phyloP scores from a whole-genome alignment of 1,140 invertebrate genomes.

The Drosophila lowei region DNA sequence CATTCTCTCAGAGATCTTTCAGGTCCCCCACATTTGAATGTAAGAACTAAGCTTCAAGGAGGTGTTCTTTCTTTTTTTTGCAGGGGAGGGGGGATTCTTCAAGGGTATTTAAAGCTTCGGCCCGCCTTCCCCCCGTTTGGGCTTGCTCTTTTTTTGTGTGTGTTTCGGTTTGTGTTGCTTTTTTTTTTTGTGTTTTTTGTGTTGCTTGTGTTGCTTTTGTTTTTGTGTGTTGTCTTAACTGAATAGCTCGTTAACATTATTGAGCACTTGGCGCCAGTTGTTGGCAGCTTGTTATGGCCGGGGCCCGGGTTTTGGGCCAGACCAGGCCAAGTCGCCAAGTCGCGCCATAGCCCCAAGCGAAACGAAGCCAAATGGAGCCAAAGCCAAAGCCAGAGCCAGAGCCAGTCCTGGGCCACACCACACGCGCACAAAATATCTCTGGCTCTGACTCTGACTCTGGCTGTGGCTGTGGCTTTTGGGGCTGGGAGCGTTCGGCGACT shows the following conservation, averaged over 20 bases:
- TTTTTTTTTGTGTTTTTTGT: slow-evolving; percentile 7
- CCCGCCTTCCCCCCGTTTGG: no score
- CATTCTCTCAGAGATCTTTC: no score
- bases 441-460: not conserved
- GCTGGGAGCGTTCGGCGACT: slow-evolving; percentile 7
- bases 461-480: not conserved
- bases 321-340: slow-evolving; percentile 46
- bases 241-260: slow-evolving; percentile 83
- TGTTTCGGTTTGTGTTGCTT: slow-evolving; percentile 13
- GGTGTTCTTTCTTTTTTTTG: no score
- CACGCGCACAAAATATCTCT: slow-evolving; percentile 47
- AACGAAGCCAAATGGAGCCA: slow-evolving; percentile 50
- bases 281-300: slow-evolving; percentile 81
- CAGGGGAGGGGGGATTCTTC: no score
- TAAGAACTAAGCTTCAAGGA: no score
- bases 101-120: no score
- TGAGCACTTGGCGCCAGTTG: slow-evolving; percentile 83
- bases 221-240: slow-evolving; percentile 73
- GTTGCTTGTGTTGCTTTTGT: slow-evolving; percentile 28
- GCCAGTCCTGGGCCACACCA: slow-evolving; percentile 58
- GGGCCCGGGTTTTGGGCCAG: slow-evolving; percentile 23
- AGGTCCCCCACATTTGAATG: no score
- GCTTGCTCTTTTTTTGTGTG: slow-evolving; percentile 13
- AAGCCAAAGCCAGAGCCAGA: slow-evolving; percentile 16
- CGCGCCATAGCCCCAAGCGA: slow-evolving; percentile 71